Evolutionary conservation across 2,113 vertebrate genomes (phyloP).

Genomic region (Mesembrinibis cayennensis): DNA sequence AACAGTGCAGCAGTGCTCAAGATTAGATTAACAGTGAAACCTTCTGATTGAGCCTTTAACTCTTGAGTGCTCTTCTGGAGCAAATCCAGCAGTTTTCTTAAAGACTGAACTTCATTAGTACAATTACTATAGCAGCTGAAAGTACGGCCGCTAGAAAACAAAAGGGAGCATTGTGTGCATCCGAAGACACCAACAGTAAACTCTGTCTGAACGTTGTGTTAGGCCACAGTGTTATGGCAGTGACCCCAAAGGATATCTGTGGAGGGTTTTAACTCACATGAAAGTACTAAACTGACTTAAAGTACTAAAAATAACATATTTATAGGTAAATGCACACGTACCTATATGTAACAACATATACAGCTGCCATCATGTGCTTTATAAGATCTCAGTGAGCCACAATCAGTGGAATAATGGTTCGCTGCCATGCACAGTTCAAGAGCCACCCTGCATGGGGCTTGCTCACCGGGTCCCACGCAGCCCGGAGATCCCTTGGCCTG

Average conservation of each 20-base stretch:
- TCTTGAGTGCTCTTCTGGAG: not conserved
- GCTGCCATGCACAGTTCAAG: not conserved
- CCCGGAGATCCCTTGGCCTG: not conserved
- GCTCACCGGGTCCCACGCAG: not conserved
- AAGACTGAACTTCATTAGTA: slow-evolving; percentile 2
- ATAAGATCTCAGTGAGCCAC: not conserved
- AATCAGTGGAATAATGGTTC: not conserved
- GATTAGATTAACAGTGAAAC: not conserved
- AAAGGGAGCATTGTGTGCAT: not conserved
- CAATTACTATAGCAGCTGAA: slow-evolving; percentile 1
- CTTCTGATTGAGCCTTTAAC: not conserved
- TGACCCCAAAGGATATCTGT: not conserved
- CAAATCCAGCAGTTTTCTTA: not conserved
- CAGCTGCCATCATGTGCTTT: not conserved
- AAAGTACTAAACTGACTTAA: not conserved
- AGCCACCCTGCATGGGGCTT: not conserved
- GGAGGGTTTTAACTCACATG: not conserved
- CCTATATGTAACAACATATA: not conserved
- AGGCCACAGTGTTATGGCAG: not conserved
- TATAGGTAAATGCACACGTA: not conserved
- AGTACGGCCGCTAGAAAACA: not conserved
- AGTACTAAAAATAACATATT: not conserved
- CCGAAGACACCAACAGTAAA: not conserved
- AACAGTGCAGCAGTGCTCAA: not conserved
- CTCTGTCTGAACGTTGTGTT: slow-evolving; percentile 7